A percentile compares a stretch with the other conserved stretches of the same genome.
Conservation (phyloP, 2,113 vertebrate species). For the Petromus typicus region DNA sequence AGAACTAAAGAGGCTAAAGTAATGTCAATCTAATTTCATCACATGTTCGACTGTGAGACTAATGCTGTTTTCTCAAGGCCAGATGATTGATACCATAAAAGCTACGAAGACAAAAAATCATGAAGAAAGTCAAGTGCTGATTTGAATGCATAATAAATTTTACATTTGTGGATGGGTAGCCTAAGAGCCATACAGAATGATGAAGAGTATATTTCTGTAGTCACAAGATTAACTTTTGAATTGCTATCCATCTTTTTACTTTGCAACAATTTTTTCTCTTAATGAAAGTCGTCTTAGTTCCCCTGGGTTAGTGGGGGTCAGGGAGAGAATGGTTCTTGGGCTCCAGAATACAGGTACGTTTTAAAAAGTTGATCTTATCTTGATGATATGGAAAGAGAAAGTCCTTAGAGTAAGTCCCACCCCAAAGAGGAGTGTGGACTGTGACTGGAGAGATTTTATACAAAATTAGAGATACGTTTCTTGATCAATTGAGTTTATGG, state of each 20-base stretch:
- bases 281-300: background rate
- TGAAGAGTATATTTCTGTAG: background rate
- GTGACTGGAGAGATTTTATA: background rate
- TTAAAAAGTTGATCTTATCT: background rate
- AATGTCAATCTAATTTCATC: background rate
- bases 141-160: background rate
- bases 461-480: background rate
- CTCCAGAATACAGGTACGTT: background rate
- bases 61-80: background rate
- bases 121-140: slow-evolving; percentile 14
- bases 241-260: background rate
- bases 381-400: background rate
- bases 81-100: background rate
- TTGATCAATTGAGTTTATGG: background rate
- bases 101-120: background rate
- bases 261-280: background rate
- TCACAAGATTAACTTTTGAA: background rate
- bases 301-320: background rate
- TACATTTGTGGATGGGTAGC: background rate
- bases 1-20: background rate
- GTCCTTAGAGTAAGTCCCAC: background rate
- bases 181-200: background rate
- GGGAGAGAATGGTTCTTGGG: background rate
- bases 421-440: background rate
- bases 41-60: background rate